These are phyloP conservation scores for Drosophila pseudoananassae DNA, from an alignment of 1,140 invertebrate species.

Conservation along the genomic window DNA sequence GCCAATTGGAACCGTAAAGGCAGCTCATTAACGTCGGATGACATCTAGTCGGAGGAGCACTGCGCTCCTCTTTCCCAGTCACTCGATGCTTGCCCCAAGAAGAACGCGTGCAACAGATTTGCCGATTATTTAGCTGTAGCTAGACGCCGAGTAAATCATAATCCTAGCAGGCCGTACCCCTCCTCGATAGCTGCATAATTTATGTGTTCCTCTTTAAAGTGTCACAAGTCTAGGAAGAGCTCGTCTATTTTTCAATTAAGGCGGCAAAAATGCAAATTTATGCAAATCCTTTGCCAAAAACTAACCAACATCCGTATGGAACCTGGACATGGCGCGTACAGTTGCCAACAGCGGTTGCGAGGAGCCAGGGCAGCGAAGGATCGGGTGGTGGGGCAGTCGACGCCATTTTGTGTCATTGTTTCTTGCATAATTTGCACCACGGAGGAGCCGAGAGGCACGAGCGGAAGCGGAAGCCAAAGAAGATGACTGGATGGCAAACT, in stretches of 20 bases:
- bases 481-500: constrained; percentile 59
- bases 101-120: constrained; percentile 64
- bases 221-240: constrained; percentile 56
- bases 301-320: constrained; percentile 59
- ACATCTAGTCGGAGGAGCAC: constrained; percentile 43
- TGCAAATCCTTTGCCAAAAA: constrained; percentile 77
- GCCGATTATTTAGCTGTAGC: constrained; percentile 73
- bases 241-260: constrained; percentile 73
- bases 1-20: constrained; percentile 25
- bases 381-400: constrained; percentile 3
- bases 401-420: constrained; percentile 74
- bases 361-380: not conserved
- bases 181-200: constrained; percentile 54
- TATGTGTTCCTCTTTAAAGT: constrained; percentile 73
- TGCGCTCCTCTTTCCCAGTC: constrained; percentile 16
- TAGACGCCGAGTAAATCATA: constrained; percentile 72
- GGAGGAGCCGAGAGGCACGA: constrained; percentile 11
- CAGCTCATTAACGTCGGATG: constrained; percentile 69
- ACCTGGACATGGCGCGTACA: constrained; percentile 28
- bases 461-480: constrained; percentile 30
- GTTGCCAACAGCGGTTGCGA: constrained; percentile 19
- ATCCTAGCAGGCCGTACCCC: constrained; percentile 21
- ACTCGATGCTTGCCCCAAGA: constrained; percentile 29
- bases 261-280: constrained; percentile 71
- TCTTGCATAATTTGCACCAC: constrained; percentile 70